phyloP scores from a whole-genome alignment of 2,888 invertebrate genomes.

The Cylindroiulus punctatus region DNA sequence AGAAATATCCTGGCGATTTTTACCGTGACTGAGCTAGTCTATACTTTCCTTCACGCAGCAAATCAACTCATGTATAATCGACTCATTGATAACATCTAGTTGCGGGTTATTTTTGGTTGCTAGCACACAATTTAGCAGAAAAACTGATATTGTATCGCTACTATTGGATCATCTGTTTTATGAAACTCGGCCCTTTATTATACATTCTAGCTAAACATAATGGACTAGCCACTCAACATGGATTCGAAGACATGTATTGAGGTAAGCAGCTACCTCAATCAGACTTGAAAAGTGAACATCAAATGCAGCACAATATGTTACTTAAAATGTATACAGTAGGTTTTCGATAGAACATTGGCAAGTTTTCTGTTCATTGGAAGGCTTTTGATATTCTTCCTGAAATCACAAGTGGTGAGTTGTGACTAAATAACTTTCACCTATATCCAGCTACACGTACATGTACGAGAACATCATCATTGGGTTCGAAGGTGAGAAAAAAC shows the following conservation, averaged over 20 bases:
- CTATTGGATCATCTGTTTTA: too few species aligned
- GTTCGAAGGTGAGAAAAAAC: background rate
- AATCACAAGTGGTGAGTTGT: background rate
- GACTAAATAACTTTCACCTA: too few species aligned
- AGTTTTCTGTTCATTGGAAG: background rate
- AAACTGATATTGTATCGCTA: too few species aligned
- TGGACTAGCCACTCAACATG: too few species aligned
- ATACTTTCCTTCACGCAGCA: background rate
- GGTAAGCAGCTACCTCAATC: too few species aligned
- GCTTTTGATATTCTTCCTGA: background rate
- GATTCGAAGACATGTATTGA: too few species aligned
- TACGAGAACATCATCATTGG: background rate
- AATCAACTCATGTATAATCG: background rate
- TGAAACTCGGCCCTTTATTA: too few species aligned
- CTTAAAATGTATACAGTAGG: background rate
- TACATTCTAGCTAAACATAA: too few species aligned
- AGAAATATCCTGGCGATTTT: background rate
- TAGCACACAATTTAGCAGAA: too few species aligned
- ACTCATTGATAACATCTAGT: background rate
- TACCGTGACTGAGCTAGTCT: background rate
- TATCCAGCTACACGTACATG: too few species aligned
- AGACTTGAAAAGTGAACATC: background rate
- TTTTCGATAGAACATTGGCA: background rate
- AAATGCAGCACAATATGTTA: background rate
- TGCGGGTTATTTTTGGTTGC: background rate